phyloP scores from a whole-genome alignment of 37 sponge, comb jelly and placozoan species.

The Diacarnus erythraeanus region DNA sequence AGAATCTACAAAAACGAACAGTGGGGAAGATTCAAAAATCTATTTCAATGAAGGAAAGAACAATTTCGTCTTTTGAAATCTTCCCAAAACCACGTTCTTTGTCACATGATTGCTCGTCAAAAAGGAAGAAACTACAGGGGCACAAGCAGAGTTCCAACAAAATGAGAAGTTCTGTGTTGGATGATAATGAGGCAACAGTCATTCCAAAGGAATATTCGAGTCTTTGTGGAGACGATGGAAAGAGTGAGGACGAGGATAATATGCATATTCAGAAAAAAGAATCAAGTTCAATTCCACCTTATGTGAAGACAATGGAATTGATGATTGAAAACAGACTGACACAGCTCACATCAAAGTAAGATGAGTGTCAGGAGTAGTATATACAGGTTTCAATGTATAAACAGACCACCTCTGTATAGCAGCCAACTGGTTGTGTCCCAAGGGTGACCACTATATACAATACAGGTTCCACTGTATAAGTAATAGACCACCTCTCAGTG shows the following conservation, averaged over 20 bases:
- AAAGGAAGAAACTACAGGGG: neutral
- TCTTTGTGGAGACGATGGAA: neutral
- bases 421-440: too few species aligned
- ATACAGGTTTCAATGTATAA: too few species aligned
- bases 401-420: too few species aligned
- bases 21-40: too few species aligned
- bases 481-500: too few species aligned
- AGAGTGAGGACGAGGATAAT: neutral
- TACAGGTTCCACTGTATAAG: too few species aligned
- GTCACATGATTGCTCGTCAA: neutral
- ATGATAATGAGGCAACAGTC: neutral
- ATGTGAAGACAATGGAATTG: neutral
- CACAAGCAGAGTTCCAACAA: too few species aligned
- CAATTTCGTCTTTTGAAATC: too few species aligned
- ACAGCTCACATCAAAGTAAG: neutral
- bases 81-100: neutral
- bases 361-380: too few species aligned
- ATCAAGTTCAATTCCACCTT: neutral
- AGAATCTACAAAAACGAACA: too few species aligned
- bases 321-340: neutral
- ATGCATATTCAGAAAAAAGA: neutral
- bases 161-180: neutral
- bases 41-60: too few species aligned
- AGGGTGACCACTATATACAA: too few species aligned
- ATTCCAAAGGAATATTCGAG: slow-evolving; percentile 1